Evolutionary conservation across 2,888 invertebrate genomes (phyloP), one percentile per base, ranked within the genome.

Genomic region (Itoplectis maculator): DNA sequence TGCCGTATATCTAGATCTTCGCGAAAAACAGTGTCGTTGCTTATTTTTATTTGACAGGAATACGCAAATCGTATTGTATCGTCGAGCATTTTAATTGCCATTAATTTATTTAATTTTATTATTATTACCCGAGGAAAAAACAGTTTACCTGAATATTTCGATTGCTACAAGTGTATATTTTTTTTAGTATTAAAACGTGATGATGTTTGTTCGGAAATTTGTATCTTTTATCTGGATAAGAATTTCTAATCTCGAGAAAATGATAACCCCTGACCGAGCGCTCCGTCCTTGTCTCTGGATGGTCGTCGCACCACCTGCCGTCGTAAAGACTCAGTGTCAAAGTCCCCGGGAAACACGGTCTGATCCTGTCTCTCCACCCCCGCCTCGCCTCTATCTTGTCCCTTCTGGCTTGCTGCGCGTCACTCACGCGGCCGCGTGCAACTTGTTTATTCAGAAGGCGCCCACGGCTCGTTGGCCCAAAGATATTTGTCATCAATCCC

Each of bases 251-350:
- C 13, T 11, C 23, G 5, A 20, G 23, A 18, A 51, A 77, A 56
- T 70, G 83, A 81, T 56, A 78, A 74, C 78, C 82, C 69, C 82
- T 82, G 82, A 45, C 13, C 9, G 47, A 51, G 54, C 40, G 54
- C 47, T 54, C 49, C 45, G 29, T 61, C 65, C 56, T 37, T n/a
- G n/a, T 18, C 54, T 69, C 54, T 63, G 20, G 54, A 63, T 45
- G 73, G 59, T 49, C 56, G 59, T 65, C 56, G 72, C 78, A 75
- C 78, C 78, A 82, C 78, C 82, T 78, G 82, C 82, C 45, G 70
- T 70, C 82, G 59, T 66, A 59, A 78, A 49, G 63, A 56, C 70
- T 70, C 70, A 70, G 78, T 70, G 82, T 79, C 74, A 78, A 79
- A 74, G 47, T 79, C 73, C n/a, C 68, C 40, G 78, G 35, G 77